Percentiles rank a stretch among this genome's conserved stretches.
These are phyloP conservation scores for Tychaedon coryphoeus DNA, from an alignment of 2,113 vertebrate genomes.

Conservation along the genomic window DNA sequence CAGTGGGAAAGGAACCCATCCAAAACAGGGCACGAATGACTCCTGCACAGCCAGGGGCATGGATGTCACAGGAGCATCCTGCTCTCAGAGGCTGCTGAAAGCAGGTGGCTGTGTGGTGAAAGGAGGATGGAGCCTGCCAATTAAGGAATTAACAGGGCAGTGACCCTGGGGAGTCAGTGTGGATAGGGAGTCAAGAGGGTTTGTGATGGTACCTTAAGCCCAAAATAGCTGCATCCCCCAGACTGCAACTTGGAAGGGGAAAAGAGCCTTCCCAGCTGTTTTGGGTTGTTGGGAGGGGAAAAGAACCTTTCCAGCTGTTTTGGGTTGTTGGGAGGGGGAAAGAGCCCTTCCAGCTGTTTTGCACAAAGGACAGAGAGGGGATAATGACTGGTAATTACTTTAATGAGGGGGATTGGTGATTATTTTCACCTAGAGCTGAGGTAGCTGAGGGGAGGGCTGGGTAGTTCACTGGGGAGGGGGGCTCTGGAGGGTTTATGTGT, in stretches of 20 bases:
- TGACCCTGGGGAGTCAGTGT: accelerated
- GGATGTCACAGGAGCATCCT: not conserved
- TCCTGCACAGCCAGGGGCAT: accelerated
- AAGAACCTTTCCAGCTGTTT: not conserved
- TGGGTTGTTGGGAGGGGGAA: not conserved
- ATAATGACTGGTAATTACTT: not conserved
- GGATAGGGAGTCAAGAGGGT: not conserved
- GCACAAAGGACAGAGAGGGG: accelerated
- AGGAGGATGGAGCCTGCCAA: not conserved
- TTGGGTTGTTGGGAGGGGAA: not conserved
- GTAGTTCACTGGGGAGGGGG: too few relatives aligned
- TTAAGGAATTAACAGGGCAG: not conserved
- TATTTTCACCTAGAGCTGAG: not conserved
- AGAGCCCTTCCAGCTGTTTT: not conserved
- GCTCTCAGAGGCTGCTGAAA: not conserved
- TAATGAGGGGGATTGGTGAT: not conserved
- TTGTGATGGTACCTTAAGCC: not conserved
- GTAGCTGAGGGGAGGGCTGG: not conserved
- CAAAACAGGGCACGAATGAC: accelerated
- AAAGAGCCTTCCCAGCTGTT: not conserved
- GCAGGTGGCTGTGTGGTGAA: not conserved
- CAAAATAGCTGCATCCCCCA: not conserved
- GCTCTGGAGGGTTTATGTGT: not conserved
- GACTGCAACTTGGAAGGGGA: not conserved
- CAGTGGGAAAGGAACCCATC: not conserved